These are phyloP conservation scores for Canis aureus DNA, from an alignment of 2,113 vertebrate species.

Conservation along the genomic window DNA sequence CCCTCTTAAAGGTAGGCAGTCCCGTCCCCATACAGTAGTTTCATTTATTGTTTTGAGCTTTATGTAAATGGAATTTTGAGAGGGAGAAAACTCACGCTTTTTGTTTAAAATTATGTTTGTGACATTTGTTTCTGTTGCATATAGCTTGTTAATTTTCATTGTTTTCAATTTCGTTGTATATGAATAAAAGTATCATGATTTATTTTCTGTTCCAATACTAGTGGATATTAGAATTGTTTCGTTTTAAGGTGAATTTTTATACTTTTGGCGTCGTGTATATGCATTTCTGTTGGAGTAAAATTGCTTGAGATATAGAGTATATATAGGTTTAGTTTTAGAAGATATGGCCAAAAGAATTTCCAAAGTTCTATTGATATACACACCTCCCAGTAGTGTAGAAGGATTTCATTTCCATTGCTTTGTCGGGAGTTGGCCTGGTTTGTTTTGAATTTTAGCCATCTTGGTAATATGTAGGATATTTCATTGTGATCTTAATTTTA, in stretches of 20 bases:
- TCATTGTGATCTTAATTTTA: constrained; percentile 17
- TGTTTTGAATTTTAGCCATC: constrained; percentile 46
- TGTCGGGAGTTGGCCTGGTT: background rate
- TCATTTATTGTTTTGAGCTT: constrained; percentile 14
- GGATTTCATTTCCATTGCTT: background rate
- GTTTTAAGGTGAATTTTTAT: background rate
- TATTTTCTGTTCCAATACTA: background rate
- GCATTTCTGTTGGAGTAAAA: constrained; percentile 22
- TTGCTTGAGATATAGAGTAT: background rate
- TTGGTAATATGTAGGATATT: background rate
- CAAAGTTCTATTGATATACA: background rate
- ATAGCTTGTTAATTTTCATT: constrained; percentile 51
- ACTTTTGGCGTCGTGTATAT: background rate
- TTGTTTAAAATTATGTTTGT: constrained; percentile 19
- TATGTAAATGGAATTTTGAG: background rate
- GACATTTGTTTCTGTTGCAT: background rate
- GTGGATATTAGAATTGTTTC: background rate
- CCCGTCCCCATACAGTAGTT: background rate
- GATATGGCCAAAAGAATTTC: background rate
- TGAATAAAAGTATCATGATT: background rate
- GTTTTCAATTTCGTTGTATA: background rate
- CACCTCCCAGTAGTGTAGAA: background rate
- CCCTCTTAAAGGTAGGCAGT: background rate
- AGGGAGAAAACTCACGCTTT: background rate
- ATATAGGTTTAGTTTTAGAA: background rate